phyloP scores from a whole-genome alignment of 2,888 invertebrate genomes.

The Itoplectis maculator region DNA sequence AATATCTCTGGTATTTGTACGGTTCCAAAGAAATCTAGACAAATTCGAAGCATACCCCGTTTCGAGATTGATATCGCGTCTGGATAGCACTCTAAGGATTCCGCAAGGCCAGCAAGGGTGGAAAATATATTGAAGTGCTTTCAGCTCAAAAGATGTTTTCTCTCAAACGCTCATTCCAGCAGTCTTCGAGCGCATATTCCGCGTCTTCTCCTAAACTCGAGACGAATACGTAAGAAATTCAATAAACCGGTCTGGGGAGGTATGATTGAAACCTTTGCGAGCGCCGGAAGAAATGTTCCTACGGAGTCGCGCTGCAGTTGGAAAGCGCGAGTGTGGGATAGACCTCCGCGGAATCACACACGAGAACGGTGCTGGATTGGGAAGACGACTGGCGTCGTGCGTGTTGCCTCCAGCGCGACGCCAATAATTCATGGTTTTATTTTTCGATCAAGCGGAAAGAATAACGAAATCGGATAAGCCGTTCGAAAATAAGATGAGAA shows the following conservation, averaged over 20 bases:
- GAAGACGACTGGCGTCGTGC: slow-evolving; percentile 33
- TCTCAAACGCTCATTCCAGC: slow-evolving; percentile 35
- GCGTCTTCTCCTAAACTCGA: slow-evolving; percentile 13
- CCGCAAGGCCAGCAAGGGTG: slow-evolving; percentile 37
- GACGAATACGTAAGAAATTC: slow-evolving; percentile 56
- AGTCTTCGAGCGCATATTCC: slow-evolving; percentile 21
- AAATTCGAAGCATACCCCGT: slow-evolving; percentile 23
- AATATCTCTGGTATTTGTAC: not conserved
- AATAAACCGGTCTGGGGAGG: slow-evolving; percentile 57
- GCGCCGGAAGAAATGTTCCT: slow-evolving; percentile 51
- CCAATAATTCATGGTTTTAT: slow-evolving; percentile 54
- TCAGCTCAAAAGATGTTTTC: slow-evolving; percentile 53
- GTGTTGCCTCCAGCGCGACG: slow-evolving; percentile 46
- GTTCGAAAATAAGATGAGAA: slow-evolving; percentile 34
- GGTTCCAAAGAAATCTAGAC: slow-evolving; percentile 39
- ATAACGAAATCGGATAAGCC: slow-evolving; percentile 45
- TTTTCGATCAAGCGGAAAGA: slow-evolving; percentile 44
- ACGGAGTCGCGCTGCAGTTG: not conserved
- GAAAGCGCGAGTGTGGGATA: not conserved
- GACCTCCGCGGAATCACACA: slow-evolving; percentile 5
- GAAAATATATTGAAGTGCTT: slow-evolving; percentile 57
- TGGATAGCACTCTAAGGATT: slow-evolving; percentile 31
- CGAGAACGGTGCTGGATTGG: slow-evolving; percentile 2
- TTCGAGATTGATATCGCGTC: slow-evolving; percentile 47
- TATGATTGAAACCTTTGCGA: slow-evolving; percentile 60